Evolutionary conservation across 2,888 invertebrate genomes (phyloP).

Genomic region (Euclidia mi): DNA sequence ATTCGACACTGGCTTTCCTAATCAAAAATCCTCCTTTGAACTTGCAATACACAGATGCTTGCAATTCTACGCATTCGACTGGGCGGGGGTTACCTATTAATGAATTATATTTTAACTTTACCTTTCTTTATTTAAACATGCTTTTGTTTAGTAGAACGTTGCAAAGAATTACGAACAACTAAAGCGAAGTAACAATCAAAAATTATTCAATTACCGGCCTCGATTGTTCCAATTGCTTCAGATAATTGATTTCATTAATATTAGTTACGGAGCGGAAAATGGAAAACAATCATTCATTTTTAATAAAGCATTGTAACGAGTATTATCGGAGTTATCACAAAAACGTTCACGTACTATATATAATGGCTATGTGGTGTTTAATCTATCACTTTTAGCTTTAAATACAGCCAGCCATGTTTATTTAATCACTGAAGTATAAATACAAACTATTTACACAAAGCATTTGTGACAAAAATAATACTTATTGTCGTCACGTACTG

Average conservation of each 20-base stretch:
- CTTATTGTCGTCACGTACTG: no score
- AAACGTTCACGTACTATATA: slow-evolving; percentile 11
- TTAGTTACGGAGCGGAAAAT: slow-evolving; percentile 24
- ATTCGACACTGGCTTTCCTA: no score
- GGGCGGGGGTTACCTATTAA: no score
- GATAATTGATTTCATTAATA: slow-evolving; percentile 31
- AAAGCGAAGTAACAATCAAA: slow-evolving; percentile 8
- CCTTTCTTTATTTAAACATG: no score
- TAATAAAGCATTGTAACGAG: slow-evolving; percentile 15
- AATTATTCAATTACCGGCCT: slow-evolving; percentile 17
- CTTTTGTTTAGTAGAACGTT: no score
- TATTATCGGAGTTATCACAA: slow-evolving; percentile 14
- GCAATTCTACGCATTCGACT: no score
- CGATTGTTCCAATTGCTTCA: slow-evolving; percentile 15
- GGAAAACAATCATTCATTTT: slow-evolving; percentile 19
- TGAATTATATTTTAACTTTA: no score
- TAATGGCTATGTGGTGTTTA: slow-evolving; percentile 1
- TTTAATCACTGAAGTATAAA: neutral
- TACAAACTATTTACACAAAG: no score
- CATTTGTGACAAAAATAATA: no score
- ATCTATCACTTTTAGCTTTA: slow-evolving; percentile 6
- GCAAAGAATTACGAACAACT: neutral
- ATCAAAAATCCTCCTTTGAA: no score
- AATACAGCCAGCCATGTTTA: no score
- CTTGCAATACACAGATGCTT: no score